phyloP scores from a whole-genome alignment of 2,113 vertebrate species.

The Pterocles gutturalis region DNA sequence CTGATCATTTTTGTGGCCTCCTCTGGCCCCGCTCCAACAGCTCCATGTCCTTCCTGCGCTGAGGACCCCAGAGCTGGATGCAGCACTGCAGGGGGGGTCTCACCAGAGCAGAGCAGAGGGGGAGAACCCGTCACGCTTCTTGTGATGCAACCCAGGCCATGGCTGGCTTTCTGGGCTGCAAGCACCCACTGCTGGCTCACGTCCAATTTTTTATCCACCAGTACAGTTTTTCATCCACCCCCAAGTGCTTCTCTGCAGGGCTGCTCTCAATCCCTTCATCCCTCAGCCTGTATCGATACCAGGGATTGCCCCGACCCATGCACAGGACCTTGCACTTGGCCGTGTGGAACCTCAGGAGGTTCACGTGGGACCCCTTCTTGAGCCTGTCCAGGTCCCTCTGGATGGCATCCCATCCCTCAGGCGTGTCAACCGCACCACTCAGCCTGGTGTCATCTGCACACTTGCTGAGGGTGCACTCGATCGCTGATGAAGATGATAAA shows the following conservation, averaged over 20 bases:
- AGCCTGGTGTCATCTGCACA: not conserved
- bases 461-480: not conserved
- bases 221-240: not conserved
- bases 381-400: not conserved
- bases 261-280: not conserved
- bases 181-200: fast-evolving
- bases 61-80: not conserved
- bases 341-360: not conserved
- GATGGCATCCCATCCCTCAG: not conserved
- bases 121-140: not conserved
- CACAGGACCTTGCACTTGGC: not conserved
- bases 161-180: not conserved
- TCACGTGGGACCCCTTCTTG: not conserved
- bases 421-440: fast-evolving
- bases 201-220: not conserved
- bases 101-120: not conserved
- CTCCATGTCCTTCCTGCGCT: not conserved
- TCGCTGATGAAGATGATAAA: not conserved
- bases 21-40: not conserved
- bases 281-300: not conserved
- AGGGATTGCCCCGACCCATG: fast-evolving
- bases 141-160: not conserved
- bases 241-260: fast-evolving
- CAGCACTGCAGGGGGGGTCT: not conserved
- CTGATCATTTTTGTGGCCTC: not conserved